Conservation (phyloP, 1,140 invertebrate genomes). For the Maniola jurtina region DNA sequence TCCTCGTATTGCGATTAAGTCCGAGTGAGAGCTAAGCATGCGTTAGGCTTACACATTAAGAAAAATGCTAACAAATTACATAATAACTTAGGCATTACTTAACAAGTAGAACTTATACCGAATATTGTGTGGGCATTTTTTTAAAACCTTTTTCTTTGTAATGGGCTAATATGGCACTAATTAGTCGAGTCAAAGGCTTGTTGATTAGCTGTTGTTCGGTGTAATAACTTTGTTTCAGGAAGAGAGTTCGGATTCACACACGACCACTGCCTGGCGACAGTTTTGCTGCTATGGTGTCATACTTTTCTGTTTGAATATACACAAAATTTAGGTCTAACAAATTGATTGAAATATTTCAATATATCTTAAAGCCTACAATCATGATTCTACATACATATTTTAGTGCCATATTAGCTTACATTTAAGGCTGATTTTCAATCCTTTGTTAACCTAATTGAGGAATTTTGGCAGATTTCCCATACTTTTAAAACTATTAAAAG, state of each 20-base stretch:
- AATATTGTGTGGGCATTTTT: conserved; percentile 45
- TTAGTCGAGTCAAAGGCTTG: background rate
- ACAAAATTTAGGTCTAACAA: no score
- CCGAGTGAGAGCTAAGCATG: conserved; percentile 32
- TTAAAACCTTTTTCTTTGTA: background rate
- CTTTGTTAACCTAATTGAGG: no score
- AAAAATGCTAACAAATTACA: conserved; percentile 67
- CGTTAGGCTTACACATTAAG: conserved; percentile 64
- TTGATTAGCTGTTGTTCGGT: background rate
- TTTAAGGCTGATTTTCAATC: background rate
- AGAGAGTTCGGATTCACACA: no score
- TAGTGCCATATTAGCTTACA: conserved; percentile 11
- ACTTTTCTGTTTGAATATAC: no score
- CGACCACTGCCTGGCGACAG: no score
- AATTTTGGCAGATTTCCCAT: no score
- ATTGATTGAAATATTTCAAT: background rate
- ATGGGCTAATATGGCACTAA: conserved; percentile 10
- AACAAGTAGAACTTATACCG: conserved; percentile 61
- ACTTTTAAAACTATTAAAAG: no score
- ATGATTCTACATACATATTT: background rate
- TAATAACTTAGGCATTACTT: conserved; percentile 74
- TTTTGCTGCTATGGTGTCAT: no score
- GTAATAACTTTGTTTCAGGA: no score
- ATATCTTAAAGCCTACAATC: background rate
- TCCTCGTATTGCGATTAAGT: conserved; percentile 29